Base-by-base conservation (phyloP, 2,113 vertebrate genomes). In the Poeciliopsis occidentalis region DNA sequence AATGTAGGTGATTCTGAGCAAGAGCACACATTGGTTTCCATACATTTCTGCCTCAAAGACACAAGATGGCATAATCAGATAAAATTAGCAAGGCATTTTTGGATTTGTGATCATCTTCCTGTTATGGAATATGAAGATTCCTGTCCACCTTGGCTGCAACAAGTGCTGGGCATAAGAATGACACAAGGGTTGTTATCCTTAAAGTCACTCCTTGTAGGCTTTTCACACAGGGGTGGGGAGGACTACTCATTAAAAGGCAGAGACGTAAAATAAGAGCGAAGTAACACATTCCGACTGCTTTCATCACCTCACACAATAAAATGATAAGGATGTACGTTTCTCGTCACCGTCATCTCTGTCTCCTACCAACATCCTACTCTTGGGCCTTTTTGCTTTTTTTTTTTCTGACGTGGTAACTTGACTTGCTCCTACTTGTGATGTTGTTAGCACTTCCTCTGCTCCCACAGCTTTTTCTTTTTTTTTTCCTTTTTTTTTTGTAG, bases 401-500 rank as follows among this genome's bases (percentile, higher is more conserved):
- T 47, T 84, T 88, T 85, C 78, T 92, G 91, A 92, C 92, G 90
- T 90, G 90, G 90, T 89, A 89, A 84, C 91, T 91, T 85, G 88
- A 91, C 89, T 91, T 91, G 89, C 82, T 91, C 89, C 89, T 93
- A 92, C 93, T 90, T 93, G 91, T 92, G 88, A 92, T 91, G 90
- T 90, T 92, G 89, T 92, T 91, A 92, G 91, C 87, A 91, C 91
- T 91, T 92, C 85, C 86, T 92, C 90, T 94, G 88, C 93, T 93
- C 93, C 91, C 92, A 92, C 93, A 93, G 91, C 89, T 93, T 92
- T 90, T 57, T 57, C 17, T 24, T 54, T 8, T 54, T 24, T 54
- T n/a, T n/a, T n/a, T n/a, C n/a, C 3, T 54, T 54, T 22, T 54
- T 54, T 57, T 57, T 57, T 57, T 93, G 39, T 41, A 79, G 81